Percentiles rank a stretch among this genome's conserved stretches.
phyloP scores from a whole-genome alignment of 2,888 invertebrate genomes.

The Troilus luridus region DNA sequence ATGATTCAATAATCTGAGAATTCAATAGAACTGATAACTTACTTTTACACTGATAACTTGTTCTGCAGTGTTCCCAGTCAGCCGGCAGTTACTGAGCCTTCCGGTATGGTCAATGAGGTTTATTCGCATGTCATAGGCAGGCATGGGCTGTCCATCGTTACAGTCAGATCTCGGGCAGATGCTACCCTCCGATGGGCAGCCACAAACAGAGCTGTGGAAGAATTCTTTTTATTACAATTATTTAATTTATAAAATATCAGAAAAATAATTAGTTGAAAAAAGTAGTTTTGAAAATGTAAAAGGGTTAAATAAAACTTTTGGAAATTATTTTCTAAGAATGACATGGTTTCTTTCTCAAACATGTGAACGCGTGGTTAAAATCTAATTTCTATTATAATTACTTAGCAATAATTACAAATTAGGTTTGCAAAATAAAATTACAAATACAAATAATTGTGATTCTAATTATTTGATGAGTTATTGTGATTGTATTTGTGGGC shows the following conservation, averaged over 20 bases:
- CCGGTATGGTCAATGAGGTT: constrained; percentile 80
- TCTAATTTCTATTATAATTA: too few species aligned
- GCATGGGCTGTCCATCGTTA: constrained; percentile 67
- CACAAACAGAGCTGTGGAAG: constrained; percentile 52
- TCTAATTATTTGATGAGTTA: too few species aligned
- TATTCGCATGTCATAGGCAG: constrained; percentile 75
- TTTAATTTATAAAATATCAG: neutral
- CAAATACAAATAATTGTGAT: too few species aligned
- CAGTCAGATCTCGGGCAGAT: constrained; percentile 70
- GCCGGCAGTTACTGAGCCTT: constrained; percentile 73
- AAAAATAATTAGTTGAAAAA: neutral
- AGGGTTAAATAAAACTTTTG: too few species aligned
- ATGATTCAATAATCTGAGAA: too few species aligned
- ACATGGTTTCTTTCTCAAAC: too few species aligned
- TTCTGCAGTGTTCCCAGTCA: constrained; percentile 75
- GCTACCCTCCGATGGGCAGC: constrained; percentile 55
- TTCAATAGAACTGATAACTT: constrained; percentile 60
- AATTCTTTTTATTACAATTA: constrained; percentile 53
- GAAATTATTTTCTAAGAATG: too few species aligned
- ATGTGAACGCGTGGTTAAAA: too few species aligned
- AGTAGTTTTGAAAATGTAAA: too few species aligned
- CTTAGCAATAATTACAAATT: too few species aligned
- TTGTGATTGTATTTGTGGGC: too few species aligned
- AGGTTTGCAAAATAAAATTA: too few species aligned
- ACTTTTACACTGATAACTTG: constrained; percentile 75